Base-by-base conservation (phyloP, 2,888 invertebrate genomes). In the Podabrus alpinus region DNA sequence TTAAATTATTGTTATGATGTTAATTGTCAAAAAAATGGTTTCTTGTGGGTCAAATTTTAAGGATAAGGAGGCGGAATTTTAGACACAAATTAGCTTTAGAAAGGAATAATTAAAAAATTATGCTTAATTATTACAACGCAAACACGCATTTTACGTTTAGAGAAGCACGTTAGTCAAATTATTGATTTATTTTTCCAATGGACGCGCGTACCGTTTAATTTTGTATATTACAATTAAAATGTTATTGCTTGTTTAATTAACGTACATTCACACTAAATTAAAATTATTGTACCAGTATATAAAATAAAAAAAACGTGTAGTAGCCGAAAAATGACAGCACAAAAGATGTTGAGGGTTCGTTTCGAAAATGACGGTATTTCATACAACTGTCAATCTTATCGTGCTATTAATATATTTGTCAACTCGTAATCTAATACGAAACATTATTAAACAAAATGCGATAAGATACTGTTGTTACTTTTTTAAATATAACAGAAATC, bases 91-190 rank as follows among this genome's bases (percentile, higher is more conserved):
- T 45, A 45, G 45, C 45, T 45, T 45, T 45, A n/a, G 45, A n/a
- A 45, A n/a, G 5, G 45, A 45, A 45, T 45, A n/a, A 45, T 45
- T 45, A 45, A 45, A 45, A 45, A 45, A 45, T n/a, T 45, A 45
- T 45, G 45, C 45, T 45, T n/a, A 45, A 45, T 45, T 45, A 45
- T 45, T 45, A 79, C 81, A 82, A 64, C 62, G 25, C 64, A 69
- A 82, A 84, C 82, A 82, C 84, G 83, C 82, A 84, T 82, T 82
- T 81, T 71, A 82, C 80, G 82, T 82, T 82, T 82, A 81, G 80
- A 82, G 78, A 24, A 78, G 79, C 82, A 82, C 84, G 84, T 83
- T 83, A 81, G 81, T 83, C 82, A 82, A 82, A 84, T 86, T 87
- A 87, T 87, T 84, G 86, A 87, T 87, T 87, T 84, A 83, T 82